phyloP scores from a whole-genome alignment of 2,888 invertebrate species.

The Ochlodes sylvanus region DNA sequence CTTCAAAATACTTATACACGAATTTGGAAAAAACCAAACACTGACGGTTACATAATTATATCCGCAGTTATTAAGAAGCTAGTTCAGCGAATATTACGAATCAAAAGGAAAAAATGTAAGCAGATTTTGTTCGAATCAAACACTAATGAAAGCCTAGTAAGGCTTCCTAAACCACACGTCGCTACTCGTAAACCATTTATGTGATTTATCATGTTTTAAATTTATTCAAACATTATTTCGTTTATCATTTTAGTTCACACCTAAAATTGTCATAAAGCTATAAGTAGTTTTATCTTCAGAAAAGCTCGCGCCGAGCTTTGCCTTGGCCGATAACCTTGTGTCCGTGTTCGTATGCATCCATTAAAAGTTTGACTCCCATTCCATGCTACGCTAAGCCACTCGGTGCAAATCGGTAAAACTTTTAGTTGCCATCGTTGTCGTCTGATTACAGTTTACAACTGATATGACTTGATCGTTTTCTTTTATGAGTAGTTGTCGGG shows the following conservation, averaged over 20 bases:
- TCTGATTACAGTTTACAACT: constrained; percentile 35
- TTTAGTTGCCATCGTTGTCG: constrained; percentile 32
- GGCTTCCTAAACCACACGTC: constrained; percentile 8
- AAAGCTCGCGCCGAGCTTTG: constrained; percentile 14
- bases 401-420: constrained; percentile 41
- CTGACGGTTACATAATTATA: no score
- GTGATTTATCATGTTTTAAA: no score
- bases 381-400: constrained; percentile 39
- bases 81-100: no score
- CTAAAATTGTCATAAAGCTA: not conserved
- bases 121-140: not conserved
- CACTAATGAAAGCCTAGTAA: not conserved
- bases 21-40: no score
- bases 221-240: not conserved
- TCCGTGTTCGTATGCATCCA: constrained; percentile 39
- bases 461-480: constrained; percentile 22
- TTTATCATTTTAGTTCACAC: not conserved
- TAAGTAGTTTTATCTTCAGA: not conserved
- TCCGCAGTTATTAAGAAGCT: no score
- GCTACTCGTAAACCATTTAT: constrained; percentile 12
- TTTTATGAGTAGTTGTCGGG: constrained; percentile 17
- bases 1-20: no score
- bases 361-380: constrained; percentile 46
- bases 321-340: constrained; percentile 18
- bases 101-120: no score